Evolutionary conservation across 2,888 invertebrate species (phyloP).

Genomic region (Tipula unca): DNA sequence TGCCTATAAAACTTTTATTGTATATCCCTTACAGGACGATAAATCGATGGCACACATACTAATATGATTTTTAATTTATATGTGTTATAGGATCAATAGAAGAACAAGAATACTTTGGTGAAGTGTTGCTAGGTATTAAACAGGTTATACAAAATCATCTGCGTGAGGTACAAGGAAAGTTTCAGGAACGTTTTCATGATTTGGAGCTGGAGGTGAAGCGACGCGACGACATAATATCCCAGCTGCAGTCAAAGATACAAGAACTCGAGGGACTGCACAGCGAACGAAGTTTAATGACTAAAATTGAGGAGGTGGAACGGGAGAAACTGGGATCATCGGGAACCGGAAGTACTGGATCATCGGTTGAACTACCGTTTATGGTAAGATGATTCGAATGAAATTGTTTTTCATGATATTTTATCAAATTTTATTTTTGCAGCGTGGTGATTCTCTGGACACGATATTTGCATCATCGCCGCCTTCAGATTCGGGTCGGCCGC

Average conservation of each 20-base stretch:
- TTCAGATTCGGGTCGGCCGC: slow-evolving; percentile 29
- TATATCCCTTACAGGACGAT: neutral
- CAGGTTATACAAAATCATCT: slow-evolving; percentile 70
- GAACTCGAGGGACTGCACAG: slow-evolving; percentile 46
- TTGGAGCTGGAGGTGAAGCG: slow-evolving; percentile 73
- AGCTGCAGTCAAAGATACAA: slow-evolving; percentile 63
- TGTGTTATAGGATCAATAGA: slow-evolving; percentile 50
- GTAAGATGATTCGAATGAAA: slow-evolving; percentile 29
- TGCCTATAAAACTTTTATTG: too few relatives aligned
- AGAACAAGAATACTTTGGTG: slow-evolving; percentile 74
- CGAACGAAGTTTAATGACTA: neutral
- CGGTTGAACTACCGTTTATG: slow-evolving; percentile 42
- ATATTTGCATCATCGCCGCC: slow-evolving; percentile 55
- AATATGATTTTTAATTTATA: slow-evolving; percentile 15
- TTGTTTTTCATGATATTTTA: neutral
- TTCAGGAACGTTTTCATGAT: slow-evolving; percentile 62
- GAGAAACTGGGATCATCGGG: slow-evolving; percentile 22
- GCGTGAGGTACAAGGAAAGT: slow-evolving; percentile 61
- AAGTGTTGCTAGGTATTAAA: slow-evolving; percentile 69
- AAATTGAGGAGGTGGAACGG: neutral
- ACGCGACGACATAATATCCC: slow-evolving; percentile 71
- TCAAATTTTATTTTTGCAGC: slow-evolving; percentile 39
- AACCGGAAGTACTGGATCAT: slow-evolving; percentile 32
- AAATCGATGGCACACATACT: neutral
- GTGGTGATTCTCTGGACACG: slow-evolving; percentile 59